phyloP scores from a whole-genome alignment of 2,888 invertebrate genomes.

The Gandaritis pyraliata region DNA sequence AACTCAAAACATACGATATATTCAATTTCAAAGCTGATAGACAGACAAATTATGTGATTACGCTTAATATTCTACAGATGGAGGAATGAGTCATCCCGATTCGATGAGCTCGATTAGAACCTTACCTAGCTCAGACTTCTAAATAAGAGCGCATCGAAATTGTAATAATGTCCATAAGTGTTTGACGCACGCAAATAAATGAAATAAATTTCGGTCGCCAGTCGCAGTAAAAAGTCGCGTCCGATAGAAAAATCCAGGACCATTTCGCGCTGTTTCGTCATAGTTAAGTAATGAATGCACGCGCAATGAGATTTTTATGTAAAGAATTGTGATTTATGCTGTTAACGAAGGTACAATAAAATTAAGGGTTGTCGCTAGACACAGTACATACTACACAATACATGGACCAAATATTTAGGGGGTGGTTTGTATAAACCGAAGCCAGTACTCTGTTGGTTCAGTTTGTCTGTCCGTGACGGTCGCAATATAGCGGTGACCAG shows the following conservation, averaged over 20 bases:
- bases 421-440: slow-evolving; percentile 22
- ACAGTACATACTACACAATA: slow-evolving; percentile 18
- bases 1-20: too few relatives aligned
- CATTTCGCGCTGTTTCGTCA: slow-evolving; percentile 53
- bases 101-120: too few relatives aligned
- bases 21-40: background rate
- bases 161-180: too few relatives aligned
- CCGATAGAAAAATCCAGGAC: slow-evolving; percentile 30
- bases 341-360: slow-evolving; percentile 62
- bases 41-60: background rate
- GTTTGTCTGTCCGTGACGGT: background rate
- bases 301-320: slow-evolving; percentile 60
- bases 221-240: slow-evolving; percentile 18
- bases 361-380: slow-evolving; percentile 57
- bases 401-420: too few relatives aligned
- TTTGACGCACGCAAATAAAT: too few relatives aligned
- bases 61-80: too few relatives aligned
- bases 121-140: too few relatives aligned
- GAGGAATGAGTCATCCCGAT: too few relatives aligned
- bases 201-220: background rate
- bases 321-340: slow-evolving; percentile 59
- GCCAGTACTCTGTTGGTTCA: slow-evolving; percentile 1
- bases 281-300: slow-evolving; percentile 62
- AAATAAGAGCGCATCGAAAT: too few relatives aligned
- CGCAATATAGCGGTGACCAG: too few relatives aligned